Evolutionary conservation across 2,888 invertebrate species (phyloP).

Genomic region (Acholoe squamosa): DNA sequence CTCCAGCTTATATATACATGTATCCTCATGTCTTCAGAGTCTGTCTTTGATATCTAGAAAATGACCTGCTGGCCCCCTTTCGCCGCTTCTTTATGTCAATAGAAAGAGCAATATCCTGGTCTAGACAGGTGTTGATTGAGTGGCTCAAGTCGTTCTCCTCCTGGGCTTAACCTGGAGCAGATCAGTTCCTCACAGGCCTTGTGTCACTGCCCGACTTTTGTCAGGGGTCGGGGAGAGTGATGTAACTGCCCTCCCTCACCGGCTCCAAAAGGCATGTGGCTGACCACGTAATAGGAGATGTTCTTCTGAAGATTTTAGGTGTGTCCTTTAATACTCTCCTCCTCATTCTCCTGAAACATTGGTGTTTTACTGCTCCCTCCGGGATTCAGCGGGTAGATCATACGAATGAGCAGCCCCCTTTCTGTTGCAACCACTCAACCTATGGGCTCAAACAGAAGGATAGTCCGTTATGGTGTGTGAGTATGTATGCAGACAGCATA

Average conservation of each 20-base stretch:
- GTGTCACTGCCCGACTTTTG: not conserved
- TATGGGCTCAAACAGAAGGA: no score
- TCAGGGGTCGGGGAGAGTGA: not conserved
- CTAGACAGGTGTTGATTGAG: slow-evolving; percentile 16
- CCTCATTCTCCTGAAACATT: not conserved
- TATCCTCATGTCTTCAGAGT: no score
- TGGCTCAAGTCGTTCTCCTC: not conserved
- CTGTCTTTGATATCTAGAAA: no score
- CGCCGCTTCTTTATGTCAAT: not conserved
- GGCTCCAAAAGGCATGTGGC: not conserved
- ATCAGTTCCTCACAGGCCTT: not conserved
- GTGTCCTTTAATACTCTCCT: no score
- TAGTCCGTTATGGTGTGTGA: not conserved
- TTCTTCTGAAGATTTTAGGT: no score
- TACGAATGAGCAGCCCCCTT: not conserved
- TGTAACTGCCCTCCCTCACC: not conserved
- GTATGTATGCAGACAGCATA: not conserved
- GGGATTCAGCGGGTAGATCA: not conserved
- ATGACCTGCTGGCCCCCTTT: not conserved
- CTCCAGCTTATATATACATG: no score
- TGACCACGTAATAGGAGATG: not conserved
- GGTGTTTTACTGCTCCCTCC: not conserved
- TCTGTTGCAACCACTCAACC: not conserved
- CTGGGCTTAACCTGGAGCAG: not conserved
- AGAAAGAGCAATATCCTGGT: not conserved